phyloP scores from a whole-genome alignment of 2,113 vertebrate species.

The Colius striatus region DNA sequence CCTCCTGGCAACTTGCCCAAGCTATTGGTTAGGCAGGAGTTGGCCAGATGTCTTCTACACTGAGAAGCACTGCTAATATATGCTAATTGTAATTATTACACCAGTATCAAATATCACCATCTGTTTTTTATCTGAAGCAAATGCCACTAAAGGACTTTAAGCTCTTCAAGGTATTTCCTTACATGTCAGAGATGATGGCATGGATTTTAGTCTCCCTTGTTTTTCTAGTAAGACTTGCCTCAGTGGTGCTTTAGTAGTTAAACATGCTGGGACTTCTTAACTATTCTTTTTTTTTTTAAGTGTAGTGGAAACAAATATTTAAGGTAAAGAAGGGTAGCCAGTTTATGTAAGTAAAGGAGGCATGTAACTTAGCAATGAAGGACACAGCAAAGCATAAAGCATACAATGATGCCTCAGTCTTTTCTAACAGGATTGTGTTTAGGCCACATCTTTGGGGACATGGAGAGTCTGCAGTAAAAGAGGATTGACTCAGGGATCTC shows the following conservation, averaged over 20 bases:
- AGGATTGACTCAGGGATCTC: background rate
- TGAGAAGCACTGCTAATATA: background rate
- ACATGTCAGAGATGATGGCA: background rate
- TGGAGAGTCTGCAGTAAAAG: background rate
- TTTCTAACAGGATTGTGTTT: background rate
- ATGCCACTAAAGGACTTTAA: background rate
- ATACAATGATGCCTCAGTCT: background rate
- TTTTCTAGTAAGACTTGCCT: background rate
- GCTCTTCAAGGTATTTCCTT: background rate
- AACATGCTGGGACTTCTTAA: background rate
- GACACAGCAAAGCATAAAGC: background rate
- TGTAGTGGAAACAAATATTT: background rate
- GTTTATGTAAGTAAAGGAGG: background rate
- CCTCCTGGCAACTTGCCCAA: constrained; percentile 10
- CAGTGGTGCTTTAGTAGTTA: background rate
- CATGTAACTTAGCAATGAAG: background rate
- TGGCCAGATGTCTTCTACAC: background rate
- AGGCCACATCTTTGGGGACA: background rate
- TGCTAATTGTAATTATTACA: background rate
- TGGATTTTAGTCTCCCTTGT: background rate
- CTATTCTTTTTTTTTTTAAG: background rate
- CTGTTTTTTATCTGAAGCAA: background rate
- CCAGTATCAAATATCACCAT: background rate
- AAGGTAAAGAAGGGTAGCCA: background rate
- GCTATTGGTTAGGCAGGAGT: background rate